phyloP scores from a whole-genome alignment of 2,113 vertebrate genomes.

The Cyprinus carpio region DNA sequence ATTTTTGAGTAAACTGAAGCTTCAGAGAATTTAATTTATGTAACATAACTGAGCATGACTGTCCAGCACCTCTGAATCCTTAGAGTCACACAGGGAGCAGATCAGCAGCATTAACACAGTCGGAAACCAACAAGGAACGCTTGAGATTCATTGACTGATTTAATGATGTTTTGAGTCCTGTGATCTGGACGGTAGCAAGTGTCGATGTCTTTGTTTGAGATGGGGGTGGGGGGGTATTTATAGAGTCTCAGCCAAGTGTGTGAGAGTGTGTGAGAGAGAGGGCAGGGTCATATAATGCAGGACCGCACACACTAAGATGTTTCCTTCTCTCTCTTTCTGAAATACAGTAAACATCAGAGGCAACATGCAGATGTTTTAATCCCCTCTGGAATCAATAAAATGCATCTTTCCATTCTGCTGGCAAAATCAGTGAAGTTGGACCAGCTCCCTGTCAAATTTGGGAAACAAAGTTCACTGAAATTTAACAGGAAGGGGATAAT shows the following conservation, averaged over 20 bases:
- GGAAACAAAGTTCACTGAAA: background rate
- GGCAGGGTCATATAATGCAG: constrained; percentile 12
- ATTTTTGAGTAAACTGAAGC: background rate
- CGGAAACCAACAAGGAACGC: background rate
- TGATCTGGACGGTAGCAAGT: constrained; percentile 41
- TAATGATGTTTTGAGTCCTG: constrained; percentile 62
- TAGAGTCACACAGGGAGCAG: background rate
- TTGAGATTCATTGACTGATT: constrained; percentile 62
- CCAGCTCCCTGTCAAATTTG: background rate
- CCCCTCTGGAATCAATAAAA: background rate
- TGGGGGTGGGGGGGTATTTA: constrained; percentile 65
- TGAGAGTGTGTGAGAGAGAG: constrained; percentile 34
- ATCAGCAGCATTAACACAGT: background rate
- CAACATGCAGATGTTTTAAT: background rate
- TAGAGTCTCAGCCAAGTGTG: constrained; percentile 57
- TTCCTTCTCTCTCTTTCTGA: background rate
- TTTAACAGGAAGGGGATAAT: background rate
- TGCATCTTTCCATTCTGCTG: background rate
- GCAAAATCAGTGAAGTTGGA: background rate
- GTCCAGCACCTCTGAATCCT: background rate
- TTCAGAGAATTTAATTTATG: background rate
- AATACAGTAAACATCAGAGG: background rate
- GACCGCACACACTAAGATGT: background rate
- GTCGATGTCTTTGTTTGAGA: constrained; percentile 58
- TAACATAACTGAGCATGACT: background rate